phyloP scores from a whole-genome alignment of 2,888 invertebrate genomes.

The Norana najaformis region DNA sequence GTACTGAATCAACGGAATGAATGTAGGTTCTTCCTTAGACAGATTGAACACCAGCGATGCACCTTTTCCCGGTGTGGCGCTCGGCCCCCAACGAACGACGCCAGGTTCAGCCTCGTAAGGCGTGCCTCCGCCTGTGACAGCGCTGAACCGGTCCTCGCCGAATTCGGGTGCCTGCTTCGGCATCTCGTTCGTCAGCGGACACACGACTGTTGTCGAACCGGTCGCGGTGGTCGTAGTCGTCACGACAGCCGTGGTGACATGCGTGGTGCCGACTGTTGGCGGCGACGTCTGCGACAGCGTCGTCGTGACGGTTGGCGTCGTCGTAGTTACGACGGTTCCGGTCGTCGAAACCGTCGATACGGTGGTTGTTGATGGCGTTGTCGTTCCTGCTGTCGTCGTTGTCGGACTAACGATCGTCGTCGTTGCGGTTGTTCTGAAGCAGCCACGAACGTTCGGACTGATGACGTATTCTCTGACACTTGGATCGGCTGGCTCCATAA shows the following conservation, averaged over 20 bases:
- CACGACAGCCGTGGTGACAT: slow-evolving; percentile 10
- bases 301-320: slow-evolving; percentile 22
- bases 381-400: background rate
- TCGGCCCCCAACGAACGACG: background rate
- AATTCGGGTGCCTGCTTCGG: background rate
- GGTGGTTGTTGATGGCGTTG: slow-evolving; percentile 16
- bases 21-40: background rate
- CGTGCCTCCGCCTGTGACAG: background rate
- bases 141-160: background rate
- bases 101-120: background rate
- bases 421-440: too few relatives aligned
- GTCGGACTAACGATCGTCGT: background rate
- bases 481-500: too few relatives aligned
- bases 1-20: background rate
- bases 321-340: slow-evolving; percentile 9
- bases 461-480: too few relatives aligned
- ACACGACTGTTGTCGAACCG: slow-evolving; percentile 15
- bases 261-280: background rate
- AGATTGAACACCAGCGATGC: background rate
- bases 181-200: background rate
- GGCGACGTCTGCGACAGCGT: slow-evolving; percentile 14
- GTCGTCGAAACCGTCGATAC: slow-evolving; percentile 3
- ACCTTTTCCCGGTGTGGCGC: too few relatives aligned
- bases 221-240: slow-evolving; percentile 22
- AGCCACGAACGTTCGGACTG: too few relatives aligned